phyloP scores from a whole-genome alignment of 2,888 invertebrate species.

The Cheilosia soror region DNA sequence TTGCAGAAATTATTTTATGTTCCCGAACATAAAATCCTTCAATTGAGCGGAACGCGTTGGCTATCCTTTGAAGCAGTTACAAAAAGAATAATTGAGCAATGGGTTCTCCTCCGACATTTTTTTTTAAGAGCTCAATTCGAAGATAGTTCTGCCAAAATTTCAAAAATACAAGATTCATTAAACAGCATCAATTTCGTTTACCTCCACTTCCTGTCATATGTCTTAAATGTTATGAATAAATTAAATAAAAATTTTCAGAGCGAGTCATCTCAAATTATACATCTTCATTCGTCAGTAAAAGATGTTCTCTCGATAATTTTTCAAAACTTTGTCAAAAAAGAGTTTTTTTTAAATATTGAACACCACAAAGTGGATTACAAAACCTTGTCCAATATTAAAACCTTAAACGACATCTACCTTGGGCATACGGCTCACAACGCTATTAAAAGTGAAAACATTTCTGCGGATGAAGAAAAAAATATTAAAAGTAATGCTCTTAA shows the following conservation, averaged over 20 bases:
- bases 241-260: no score
- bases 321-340: slow-evolving; percentile 19
- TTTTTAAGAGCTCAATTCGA: slow-evolving; percentile 12
- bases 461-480: neutral
- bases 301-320: slow-evolving; percentile 6
- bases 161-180: slow-evolving; percentile 1
- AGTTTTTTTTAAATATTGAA: neutral
- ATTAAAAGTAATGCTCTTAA: slow-evolving; percentile 1
- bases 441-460: neutral
- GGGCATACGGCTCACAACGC: neutral
- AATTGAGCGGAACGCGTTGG: slow-evolving; percentile 16
- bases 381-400: neutral
- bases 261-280: slow-evolving; percentile 3
- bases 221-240: no score
- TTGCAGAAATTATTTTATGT: slow-evolving; percentile 3
- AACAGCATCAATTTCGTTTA: slow-evolving; percentile 7
- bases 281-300: neutral
- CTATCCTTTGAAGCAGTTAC: slow-evolving; percentile 22
- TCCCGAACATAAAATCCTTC: slow-evolving; percentile 15
- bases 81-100: slow-evolving; percentile 4
- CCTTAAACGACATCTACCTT: neutral
- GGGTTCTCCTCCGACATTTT: slow-evolving; percentile 8
- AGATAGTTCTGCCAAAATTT: neutral
- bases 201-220: slow-evolving; percentile 1
- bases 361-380: neutral